Evolutionary conservation across 2,113 vertebrate genomes (phyloP), one percentile per base, ranked within the genome.

Genomic region (Eulemur macaco): DNA sequence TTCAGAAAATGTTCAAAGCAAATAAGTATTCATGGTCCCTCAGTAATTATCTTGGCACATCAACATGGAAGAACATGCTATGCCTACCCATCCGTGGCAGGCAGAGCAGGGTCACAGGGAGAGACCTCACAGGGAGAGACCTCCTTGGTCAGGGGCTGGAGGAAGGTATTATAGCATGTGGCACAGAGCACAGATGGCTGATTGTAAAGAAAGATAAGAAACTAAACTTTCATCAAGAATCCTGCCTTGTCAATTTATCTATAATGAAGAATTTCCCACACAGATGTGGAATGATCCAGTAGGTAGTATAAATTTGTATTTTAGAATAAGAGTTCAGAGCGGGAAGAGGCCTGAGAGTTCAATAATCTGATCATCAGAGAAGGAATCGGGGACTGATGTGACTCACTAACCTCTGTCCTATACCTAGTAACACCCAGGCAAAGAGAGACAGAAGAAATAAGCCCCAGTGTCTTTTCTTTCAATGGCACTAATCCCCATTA

Each of bases 1-100:
- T 23, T 97, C 58, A 84, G 66, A 69, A 91, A 89, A 42, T 25
- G 1, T 39, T 60, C 45, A 94, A 50, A 87, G 42, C 3, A 89
- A 83, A 25, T 50, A 31, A 78, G 29, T 39, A 37, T 29, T 45
- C 18, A 29, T 8, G n/a, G 9, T 4, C 6, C 20, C 2, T 74
- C n/a, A 42, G 47, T 60, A 87, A 42, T 7, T 42, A 39, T 34
- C 27, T 9, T 58, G 42, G 27, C n/a, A 45, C 14, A 15, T 34
- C 27, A 76, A 1, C 0, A 37, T 20, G 27, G 56, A 66, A 74
- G 17, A 52, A 15, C 13, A 47, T 25, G 5, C 13, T 91, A 13
- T 21, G 25, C 14, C 3, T 10, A 1, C 21, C 27, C 39, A 8
- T 6, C 50, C 47, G 0, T 74, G 54, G 42, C n/a, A 8, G 3